A percentile compares a stretch with the other conserved stretches of the same genome.
Conservation (phyloP, 2,113 vertebrate species). For the Natator depressus region DNA sequence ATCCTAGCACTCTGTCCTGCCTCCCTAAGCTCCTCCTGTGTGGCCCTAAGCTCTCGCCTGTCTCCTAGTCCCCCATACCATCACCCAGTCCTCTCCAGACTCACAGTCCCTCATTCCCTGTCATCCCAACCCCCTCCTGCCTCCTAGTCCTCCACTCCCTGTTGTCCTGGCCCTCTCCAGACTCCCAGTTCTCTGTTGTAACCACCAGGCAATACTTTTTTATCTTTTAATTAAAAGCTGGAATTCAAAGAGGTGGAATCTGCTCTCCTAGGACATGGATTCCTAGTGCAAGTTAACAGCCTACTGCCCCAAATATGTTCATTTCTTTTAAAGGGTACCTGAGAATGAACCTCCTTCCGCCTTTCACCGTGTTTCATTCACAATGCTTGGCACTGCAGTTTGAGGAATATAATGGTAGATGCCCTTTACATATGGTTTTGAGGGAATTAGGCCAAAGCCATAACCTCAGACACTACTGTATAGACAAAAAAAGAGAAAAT, state of each 20-base stretch:
- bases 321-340: slow-evolving; percentile 40
- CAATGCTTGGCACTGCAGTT: too few relatives aligned
- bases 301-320: slow-evolving; percentile 30
- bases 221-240: background rate
- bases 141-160: rapidly evolving
- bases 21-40: too few relatives aligned
- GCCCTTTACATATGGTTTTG: background rate
- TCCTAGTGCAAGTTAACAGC: slow-evolving; percentile 20
- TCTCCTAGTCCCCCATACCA: background rate
- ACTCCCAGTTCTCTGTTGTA: slow-evolving; percentile 1
- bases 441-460: background rate
- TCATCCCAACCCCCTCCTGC: background rate
- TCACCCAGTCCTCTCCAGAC: too few relatives aligned
- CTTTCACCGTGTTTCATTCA: background rate
- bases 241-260: slow-evolving; percentile 51
- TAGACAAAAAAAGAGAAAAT: background rate
- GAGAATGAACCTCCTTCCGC: slow-evolving; percentile 33
- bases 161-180: background rate
- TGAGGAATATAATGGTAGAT: background rate
- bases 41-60: background rate
- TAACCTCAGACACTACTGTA: background rate
- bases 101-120: rapidly evolving
- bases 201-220: slow-evolving; percentile 20
- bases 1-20: background rate
- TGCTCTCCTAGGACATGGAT: slow-evolving; percentile 11